A percentile compares a stretch with the other conserved stretches of the same genome.
phyloP scores from a whole-genome alignment of 37 sponge, comb jelly and placozoan genomes.

The Axinella damicornis region DNA sequence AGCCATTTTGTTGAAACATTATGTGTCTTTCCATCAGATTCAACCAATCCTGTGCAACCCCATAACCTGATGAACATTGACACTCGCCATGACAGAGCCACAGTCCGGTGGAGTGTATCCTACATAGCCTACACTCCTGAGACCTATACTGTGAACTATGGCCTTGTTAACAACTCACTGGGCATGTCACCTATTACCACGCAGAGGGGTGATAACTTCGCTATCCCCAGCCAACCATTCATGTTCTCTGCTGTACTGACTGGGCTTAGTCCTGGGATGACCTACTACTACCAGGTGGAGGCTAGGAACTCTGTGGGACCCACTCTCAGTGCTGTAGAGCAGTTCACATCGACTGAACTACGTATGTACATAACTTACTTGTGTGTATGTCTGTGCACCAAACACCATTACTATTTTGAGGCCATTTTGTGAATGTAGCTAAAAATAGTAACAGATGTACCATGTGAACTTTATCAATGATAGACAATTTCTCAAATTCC shows the following conservation, averaged over 20 bases:
- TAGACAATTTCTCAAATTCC: no score
- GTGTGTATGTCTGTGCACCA: no score
- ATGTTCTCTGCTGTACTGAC: no score
- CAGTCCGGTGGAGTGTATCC: slow-evolving; percentile 45
- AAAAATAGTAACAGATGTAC: no score
- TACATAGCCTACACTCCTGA: slow-evolving; percentile 53
- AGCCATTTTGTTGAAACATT: no score
- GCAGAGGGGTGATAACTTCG: no score
- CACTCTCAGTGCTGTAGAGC: background rate
- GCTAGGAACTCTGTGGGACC: slow-evolving; percentile 26
- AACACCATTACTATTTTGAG: no score
- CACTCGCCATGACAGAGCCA: slow-evolving; percentile 12
- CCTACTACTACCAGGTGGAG: slow-evolving; percentile 24
- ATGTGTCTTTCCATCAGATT: slow-evolving; percentile 21
- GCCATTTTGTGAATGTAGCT: no score
- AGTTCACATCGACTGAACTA: slow-evolving; percentile 18
- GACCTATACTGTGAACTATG: slow-evolving; percentile 52
- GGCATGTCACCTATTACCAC: no score
- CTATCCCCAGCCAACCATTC: background rate
- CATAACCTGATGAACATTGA: background rate
- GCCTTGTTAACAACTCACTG: background rate
- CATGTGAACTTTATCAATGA: no score
- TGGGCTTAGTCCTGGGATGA: no score
- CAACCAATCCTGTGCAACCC: background rate
- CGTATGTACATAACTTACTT: background rate